Conservation (phyloP, 2,888 invertebrate genomes). For the Allygus modestus region DNA sequence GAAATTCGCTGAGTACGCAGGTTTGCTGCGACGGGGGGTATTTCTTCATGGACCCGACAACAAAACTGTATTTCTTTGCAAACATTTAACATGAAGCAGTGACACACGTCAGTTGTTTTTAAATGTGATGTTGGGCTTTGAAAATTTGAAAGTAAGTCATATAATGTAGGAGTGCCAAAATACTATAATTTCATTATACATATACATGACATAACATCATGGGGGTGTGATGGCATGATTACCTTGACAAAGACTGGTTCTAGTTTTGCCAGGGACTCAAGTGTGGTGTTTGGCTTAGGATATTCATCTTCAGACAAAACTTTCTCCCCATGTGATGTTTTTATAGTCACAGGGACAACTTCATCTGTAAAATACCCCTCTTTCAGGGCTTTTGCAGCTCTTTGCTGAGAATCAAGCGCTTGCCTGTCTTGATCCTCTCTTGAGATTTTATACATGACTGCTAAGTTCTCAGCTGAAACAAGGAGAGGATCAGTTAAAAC, state of each 20-base stretch:
- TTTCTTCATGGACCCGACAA: too few relatives aligned
- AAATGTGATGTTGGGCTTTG: too few relatives aligned
- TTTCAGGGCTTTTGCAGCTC: slow-evolving; percentile 80
- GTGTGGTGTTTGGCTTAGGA: slow-evolving; percentile 80
- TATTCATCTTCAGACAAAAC: slow-evolving; percentile 82
- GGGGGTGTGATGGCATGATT: too few relatives aligned
- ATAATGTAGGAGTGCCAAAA: too few relatives aligned
- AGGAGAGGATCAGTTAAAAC: not conserved
- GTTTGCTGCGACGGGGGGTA: too few relatives aligned
- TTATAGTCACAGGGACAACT: slow-evolving; percentile 82
- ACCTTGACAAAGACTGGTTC: slow-evolving; percentile 82
- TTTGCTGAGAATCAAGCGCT: slow-evolving; percentile 83
- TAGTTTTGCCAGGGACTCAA: slow-evolving; percentile 80
- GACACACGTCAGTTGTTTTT: too few relatives aligned
- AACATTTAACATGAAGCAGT: too few relatives aligned
- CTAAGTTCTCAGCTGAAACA: slow-evolving; percentile 85
- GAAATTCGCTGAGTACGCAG: too few relatives aligned
- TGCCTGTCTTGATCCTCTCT: slow-evolving; percentile 84
- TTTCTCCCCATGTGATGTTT: slow-evolving; percentile 75
- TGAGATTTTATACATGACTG: slow-evolving; percentile 80
- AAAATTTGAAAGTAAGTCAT: too few relatives aligned
- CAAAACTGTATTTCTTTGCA: too few relatives aligned
- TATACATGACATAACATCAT: too few relatives aligned
- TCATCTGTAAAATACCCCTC: slow-evolving; percentile 83
- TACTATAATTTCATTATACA: too few relatives aligned